A percentile compares a stretch with the other conserved stretches of the same genome.
Evolutionary conservation across 2,888 invertebrate species (phyloP).

Genomic region (Mythimna pallens): DNA sequence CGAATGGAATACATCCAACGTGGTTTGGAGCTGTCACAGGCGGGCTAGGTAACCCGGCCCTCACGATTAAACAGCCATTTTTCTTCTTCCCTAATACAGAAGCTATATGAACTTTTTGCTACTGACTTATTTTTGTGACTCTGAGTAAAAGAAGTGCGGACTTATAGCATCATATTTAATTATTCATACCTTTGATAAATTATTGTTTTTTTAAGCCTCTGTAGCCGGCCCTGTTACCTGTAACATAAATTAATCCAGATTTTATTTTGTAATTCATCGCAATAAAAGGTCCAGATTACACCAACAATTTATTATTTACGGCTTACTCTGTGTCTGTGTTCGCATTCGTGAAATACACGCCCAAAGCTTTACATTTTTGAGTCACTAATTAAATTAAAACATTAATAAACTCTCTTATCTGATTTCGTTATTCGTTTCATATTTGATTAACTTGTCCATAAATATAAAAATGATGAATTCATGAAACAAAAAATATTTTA

Average conservation of each 20-base stretch:
- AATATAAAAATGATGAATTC: background rate
- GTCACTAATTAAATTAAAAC: slow-evolving; percentile 30
- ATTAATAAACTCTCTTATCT: slow-evolving; percentile 24
- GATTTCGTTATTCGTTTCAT: slow-evolving; percentile 5
- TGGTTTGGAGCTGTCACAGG: slow-evolving; percentile 64
- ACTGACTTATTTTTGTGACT: background rate
- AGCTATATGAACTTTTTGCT: slow-evolving; percentile 18
- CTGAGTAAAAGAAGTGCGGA: background rate
- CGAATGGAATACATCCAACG: slow-evolving; percentile 69
- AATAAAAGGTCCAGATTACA: slow-evolving; percentile 32
- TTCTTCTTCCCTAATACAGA: slow-evolving; percentile 23
- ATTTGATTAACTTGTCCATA: slow-evolving; percentile 11
- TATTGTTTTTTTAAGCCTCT: background rate
- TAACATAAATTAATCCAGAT: slow-evolving; percentile 19
- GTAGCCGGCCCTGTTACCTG: background rate
- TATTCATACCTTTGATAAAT: slow-evolving; percentile 4
- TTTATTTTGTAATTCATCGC: slow-evolving; percentile 39
- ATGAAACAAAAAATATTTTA: background rate
- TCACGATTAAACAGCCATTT: slow-evolving; percentile 44
- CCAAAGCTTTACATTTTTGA: slow-evolving; percentile 22
- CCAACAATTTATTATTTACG: slow-evolving; percentile 41
- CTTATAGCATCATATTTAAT: background rate
- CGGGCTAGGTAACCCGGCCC: slow-evolving; percentile 41
- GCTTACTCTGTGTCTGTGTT: slow-evolving; percentile 8
- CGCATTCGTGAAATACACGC: slow-evolving; percentile 25